Conservation (phyloP, 2,113 vertebrate species). For the Ciconia boyciana region DNA sequence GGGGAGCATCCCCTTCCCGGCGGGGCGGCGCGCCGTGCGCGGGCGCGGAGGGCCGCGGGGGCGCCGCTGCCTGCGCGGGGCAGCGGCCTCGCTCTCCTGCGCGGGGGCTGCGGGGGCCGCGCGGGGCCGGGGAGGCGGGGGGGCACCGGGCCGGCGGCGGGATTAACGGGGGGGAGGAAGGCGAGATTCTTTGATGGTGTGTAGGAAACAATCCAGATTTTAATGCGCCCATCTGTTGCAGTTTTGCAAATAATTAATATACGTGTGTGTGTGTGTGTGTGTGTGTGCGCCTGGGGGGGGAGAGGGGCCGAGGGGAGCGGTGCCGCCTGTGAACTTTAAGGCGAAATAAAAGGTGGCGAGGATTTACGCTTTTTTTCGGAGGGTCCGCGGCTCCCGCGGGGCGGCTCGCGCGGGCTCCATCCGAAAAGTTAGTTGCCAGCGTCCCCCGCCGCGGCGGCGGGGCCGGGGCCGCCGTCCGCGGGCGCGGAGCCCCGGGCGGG, state of each 20-base stretch:
- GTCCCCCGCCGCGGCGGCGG: not conserved
- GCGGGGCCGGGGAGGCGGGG: not conserved
- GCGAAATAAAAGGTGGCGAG: not conserved
- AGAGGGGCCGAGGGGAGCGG: not conserved
- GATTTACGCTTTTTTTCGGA: not conserved
- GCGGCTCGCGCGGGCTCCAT: conserved; percentile 20
- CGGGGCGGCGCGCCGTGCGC: not conserved
- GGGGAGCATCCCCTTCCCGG: not conserved
- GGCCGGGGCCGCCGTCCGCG: not conserved
- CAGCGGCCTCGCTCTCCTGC: not conserved
- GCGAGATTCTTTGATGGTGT: conserved; percentile 39
- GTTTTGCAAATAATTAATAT: conserved; percentile 63
- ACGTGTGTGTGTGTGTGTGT: not conserved
- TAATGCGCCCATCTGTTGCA: conserved; percentile 71
- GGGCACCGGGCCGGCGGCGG: not conserved
- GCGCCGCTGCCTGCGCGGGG: not conserved
- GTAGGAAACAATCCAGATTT: conserved; percentile 54
- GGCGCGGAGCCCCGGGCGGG: not conserved
- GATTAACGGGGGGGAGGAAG: not conserved
- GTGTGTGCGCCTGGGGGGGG: not conserved
- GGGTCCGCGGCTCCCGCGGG: not conserved
- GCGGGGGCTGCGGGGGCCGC: not conserved
- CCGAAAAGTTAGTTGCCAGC: conserved; percentile 38
- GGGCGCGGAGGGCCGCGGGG: conserved; percentile 9
- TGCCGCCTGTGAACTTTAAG: conserved; percentile 16